Evolutionary conservation across 2,797 vertebrate genomes (phyloP).

Genomic region (Gymnopithys bicolor): DNA sequence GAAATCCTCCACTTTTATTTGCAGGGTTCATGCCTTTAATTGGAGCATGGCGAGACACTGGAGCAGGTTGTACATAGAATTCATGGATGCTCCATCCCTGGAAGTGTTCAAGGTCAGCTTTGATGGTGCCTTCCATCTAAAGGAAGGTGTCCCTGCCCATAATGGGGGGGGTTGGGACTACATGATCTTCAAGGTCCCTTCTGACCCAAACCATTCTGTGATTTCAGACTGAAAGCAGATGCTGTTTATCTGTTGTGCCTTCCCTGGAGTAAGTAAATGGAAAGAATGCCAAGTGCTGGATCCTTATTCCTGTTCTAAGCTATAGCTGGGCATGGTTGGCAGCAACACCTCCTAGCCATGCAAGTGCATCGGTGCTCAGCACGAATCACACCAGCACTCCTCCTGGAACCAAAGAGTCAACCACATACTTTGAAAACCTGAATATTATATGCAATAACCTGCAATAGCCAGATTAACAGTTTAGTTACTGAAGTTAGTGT

Average conservation of each 20-base stretch:
- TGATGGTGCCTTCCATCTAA: not conserved
- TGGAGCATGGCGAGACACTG: not conserved
- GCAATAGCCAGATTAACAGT: not conserved
- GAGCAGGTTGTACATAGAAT: not conserved
- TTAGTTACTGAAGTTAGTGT: not conserved
- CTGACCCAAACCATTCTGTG: not conserved
- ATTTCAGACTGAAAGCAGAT: not conserved
- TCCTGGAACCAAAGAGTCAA: not conserved
- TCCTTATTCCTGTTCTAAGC: not conserved
- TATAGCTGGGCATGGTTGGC: not conserved
- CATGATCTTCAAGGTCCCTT: not conserved
- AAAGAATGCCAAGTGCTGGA: not conserved
- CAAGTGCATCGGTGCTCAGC: not conserved
- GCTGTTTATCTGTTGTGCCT: rapidly evolving
- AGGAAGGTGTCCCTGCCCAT: not conserved
- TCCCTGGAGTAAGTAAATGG: not conserved
- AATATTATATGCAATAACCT: not conserved
- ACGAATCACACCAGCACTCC: not conserved
- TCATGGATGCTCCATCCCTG: not conserved
- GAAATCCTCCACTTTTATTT: not conserved
- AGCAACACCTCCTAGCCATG: not conserved
- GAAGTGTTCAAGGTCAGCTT: not conserved
- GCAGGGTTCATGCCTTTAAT: not conserved
- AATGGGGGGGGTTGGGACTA: not conserved
- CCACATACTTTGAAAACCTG: not conserved